Base-by-base conservation (phyloP, 2,113 vertebrate species). In the Sinocyclocheilus maitianheensis region DNA sequence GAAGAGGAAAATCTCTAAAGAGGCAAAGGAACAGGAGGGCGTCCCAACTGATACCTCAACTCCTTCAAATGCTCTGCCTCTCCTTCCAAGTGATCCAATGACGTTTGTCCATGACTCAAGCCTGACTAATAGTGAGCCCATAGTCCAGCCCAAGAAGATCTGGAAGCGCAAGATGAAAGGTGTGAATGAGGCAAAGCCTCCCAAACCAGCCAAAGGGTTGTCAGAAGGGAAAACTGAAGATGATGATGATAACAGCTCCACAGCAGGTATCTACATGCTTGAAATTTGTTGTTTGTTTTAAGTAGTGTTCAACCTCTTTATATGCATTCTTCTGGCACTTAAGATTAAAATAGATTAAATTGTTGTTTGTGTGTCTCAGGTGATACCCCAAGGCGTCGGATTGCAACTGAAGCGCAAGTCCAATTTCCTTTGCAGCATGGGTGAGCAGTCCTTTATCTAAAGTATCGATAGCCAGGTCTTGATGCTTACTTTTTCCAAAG, bases 371-470 rank as follows among this genome's bases (percentile, higher is more conserved):
- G 88, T 90, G 91, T 60, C 63, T 30, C 92, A 98, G 97, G 96
- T 67, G 96, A 96, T 85, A 89, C 92, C n/a, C 93, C 93, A 40
- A 96, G 93, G 58, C 94, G 98, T 65, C 95, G 97, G 89, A 95
- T 99, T 63, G 97, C 97, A 79, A 97, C 97, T 2, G 96, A 96
- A 76, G 96, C 97, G 74, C 97, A 98, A 91, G 97, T 98, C 86
- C 96, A 96, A 82, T 96, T 98, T 77, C 97, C 98, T 0, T 94
- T 99, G 88, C 92, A 94, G 74, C 96, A 97, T 74, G 97, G 98
- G 98, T 99, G 97, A 87, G 77, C 18, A 71, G 30, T 37, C 30
- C 30, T 37, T 37, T 37, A 18, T 37, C 30, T 34, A 37, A 37
- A 34, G 14, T 34, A 69, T 14, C 30, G 0, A 34, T 26, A 34